These are phyloP conservation scores for Alcedo quadribrachys DNA, from an alignment of 2,797 vertebrate species.

Conservation along the genomic window DNA sequence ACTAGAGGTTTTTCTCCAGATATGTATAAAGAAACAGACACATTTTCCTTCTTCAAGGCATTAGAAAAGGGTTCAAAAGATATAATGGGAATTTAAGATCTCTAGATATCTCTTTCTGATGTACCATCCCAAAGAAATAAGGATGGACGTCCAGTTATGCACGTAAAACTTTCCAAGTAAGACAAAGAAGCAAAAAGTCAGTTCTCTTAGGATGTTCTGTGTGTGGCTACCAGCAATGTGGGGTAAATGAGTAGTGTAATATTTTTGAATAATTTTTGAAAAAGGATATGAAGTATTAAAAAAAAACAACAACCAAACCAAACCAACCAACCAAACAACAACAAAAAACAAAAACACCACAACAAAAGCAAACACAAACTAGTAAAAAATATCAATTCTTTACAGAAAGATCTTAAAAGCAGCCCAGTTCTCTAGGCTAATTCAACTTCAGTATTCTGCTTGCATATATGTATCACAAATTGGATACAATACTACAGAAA, in stretches of 20 bases:
- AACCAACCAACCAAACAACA: too few relatives aligned
- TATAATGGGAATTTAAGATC: rapidly evolving
- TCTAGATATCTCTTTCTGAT: neutral
- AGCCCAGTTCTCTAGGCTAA: neutral
- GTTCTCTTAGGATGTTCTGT: rapidly evolving
- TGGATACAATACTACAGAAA: neutral
- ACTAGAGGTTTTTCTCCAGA: neutral
- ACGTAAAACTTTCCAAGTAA: neutral
- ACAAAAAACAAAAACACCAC: too few relatives aligned
- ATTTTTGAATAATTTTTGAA: neutral
- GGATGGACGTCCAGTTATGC: neutral
- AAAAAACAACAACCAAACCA: neutral
- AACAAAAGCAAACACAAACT: too few relatives aligned
- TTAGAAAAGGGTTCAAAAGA: neutral
- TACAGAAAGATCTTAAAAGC: neutral
- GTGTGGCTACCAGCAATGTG: neutral
- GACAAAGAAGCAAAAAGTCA: neutral
- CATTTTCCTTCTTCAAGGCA: neutral
- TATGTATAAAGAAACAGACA: neutral
- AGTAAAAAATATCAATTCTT: neutral
- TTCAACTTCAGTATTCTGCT: neutral
- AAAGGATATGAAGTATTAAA: neutral
- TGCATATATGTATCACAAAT: neutral
- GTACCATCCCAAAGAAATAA: neutral
- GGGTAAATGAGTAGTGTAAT: neutral